These are phyloP conservation scores for Scaptomyza flava DNA, from an alignment of 2,888 invertebrate species.

Conservation along the genomic window DNA sequence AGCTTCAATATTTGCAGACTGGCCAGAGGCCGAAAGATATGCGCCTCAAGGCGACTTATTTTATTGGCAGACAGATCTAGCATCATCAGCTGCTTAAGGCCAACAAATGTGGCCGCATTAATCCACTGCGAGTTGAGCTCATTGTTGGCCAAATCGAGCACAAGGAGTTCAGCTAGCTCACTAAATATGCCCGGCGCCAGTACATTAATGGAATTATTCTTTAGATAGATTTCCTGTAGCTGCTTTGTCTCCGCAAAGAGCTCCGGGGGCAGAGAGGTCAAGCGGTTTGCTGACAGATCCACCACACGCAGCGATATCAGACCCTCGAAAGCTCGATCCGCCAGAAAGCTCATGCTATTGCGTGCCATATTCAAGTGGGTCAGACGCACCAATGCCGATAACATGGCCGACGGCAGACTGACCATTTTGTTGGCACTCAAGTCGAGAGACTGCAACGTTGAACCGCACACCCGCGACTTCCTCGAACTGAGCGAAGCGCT, in stretches of 20 bases:
- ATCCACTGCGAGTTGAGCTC: slow-evolving; percentile 94
- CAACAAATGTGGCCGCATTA: slow-evolving; percentile 92
- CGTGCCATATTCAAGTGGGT: slow-evolving; percentile 92
- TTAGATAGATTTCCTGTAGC: slow-evolving; percentile 94
- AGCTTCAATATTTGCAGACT: slow-evolving; percentile 93
- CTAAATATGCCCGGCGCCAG: slow-evolving; percentile 93
- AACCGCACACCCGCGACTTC: slow-evolving; percentile 84
- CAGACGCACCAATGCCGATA: slow-evolving; percentile 91
- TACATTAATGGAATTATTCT: slow-evolving; percentile 95
- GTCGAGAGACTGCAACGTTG: slow-evolving; percentile 92
- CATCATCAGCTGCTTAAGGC: slow-evolving; percentile 93
- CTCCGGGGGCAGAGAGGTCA: slow-evolving; percentile 93
- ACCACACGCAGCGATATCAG: slow-evolving; percentile 92
- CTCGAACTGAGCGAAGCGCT: slow-evolving; percentile 87
- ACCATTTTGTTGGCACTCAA: slow-evolving; percentile 94
- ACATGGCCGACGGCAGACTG: slow-evolving; percentile 91
- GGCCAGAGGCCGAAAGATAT: slow-evolving; percentile 93
- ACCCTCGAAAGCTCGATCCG: slow-evolving; percentile 92
- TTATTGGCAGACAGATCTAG: slow-evolving; percentile 94
- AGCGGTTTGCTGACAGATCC: slow-evolving; percentile 95
- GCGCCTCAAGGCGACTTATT: slow-evolving; percentile 92
- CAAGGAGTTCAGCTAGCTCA: slow-evolving; percentile 91
- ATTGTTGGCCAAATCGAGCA: slow-evolving; percentile 93
- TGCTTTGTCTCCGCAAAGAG: slow-evolving; percentile 92
- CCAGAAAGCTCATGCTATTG: slow-evolving; percentile 94